Evolutionary conservation across 2,797 vertebrate genomes (phyloP), one percentile per base, ranked within the genome.

Genomic region (Chaetodon trifasciatus): DNA sequence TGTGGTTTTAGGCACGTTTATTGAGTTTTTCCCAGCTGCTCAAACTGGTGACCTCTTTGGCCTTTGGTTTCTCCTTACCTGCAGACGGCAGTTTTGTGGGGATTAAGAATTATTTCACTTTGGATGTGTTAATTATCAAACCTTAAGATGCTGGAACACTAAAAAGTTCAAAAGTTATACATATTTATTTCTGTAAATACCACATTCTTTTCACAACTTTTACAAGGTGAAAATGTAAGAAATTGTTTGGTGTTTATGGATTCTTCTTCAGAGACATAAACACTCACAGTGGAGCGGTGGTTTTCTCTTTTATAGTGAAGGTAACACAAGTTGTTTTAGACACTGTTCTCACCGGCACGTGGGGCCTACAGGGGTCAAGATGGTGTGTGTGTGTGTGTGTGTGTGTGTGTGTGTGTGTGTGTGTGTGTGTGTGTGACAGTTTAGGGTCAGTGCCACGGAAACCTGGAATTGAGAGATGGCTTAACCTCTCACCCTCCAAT

Each of bases 391-490:
- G n/a, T n/a, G n/a, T n/a, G 68, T 78, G 77, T 57, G 65, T 70
- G 68, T 78, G 77, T 57, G 65, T 70, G 68, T 78, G 77, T 57
- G 65, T 70, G 68, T 78, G 77, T 57, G 65, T 70, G 68, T 78
- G 77, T 57, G 65, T 70, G 68, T 78, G 77, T 57, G 65, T 70
- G 65, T 70, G 66, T 84, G 70, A 73, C 80, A 62, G 78, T 91
- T 82, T 85, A 79, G 81, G 91, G 91, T 94, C 93, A 88, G 80
- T 88, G 82, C 91, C 89, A 93, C 80, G 71, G 87, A 91, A 92
- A 94, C 91, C 85, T 91, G 86, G 88, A 84, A 91, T 90, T 88
- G 90, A 85, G 76, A 81, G 78, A 87, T 85, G 90, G 82, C 89
- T 93, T 93, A 90, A 93, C 90, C 90, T 79, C 37, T 91, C 88